These are phyloP conservation scores for Hippocampus barbouri DNA, from an alignment of 2,113 vertebrate genomes.

Conservation along the genomic window DNA sequence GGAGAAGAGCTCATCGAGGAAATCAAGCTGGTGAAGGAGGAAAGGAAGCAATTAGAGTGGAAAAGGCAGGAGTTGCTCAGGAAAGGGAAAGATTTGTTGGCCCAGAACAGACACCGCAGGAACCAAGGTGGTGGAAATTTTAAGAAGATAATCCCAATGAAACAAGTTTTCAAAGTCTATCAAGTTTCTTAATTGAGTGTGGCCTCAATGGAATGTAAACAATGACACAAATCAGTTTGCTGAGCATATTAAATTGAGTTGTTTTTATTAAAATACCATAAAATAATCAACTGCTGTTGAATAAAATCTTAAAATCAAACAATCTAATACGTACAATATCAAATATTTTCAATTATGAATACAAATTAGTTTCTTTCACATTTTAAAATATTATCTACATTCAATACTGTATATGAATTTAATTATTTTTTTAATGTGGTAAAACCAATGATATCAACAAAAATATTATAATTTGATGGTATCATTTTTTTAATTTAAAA, in stretches of 20 bases:
- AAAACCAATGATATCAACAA: no score
- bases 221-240: no score
- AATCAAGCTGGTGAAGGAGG: slow-evolving; percentile 74
- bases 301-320: no score
- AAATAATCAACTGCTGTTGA: no score
- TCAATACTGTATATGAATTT: no score
- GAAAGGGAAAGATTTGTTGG: slow-evolving; percentile 78
- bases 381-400: no score
- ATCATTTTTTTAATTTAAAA: no score
- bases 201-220: background rate
- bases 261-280: no score
- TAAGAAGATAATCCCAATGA: background rate
- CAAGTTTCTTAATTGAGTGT: background rate
- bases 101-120: slow-evolving; percentile 74
- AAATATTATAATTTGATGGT: no score
- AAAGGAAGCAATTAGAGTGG: slow-evolving; percentile 79
- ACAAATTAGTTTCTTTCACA: no score
- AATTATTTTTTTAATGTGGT: no score
- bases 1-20: slow-evolving; percentile 75
- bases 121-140: slow-evolving; percentile 74
- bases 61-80: slow-evolving; percentile 79
- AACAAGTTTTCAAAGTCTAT: background rate
- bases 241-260: no score
- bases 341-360: background rate
- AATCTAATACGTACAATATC: background rate